Conservation (phyloP, 92 coral and sea anemone genomes). For the Palythoa caribaeorum region DNA sequence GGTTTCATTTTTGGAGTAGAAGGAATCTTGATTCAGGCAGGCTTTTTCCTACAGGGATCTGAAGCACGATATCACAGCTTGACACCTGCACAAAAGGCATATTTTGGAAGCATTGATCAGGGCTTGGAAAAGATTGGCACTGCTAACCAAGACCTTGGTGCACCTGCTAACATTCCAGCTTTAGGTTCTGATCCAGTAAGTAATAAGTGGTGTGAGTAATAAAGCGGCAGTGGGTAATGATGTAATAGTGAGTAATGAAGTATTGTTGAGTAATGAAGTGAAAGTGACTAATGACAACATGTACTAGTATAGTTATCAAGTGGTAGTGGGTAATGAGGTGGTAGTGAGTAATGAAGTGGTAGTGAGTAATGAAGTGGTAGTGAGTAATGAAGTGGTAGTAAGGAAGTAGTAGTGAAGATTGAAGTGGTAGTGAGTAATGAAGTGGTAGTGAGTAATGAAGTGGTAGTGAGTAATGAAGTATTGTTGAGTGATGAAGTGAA, state of each 20-base stretch:
- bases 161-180: constrained; percentile 86
- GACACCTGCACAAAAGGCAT: constrained; percentile 96
- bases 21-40: not conserved
- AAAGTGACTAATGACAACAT: not conserved
- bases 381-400: too few species aligned
- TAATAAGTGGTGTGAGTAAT: not conserved
- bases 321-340: too few species aligned
- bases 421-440: too few species aligned
- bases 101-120: constrained; percentile 90
- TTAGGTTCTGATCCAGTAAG: constrained; percentile 98
- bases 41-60: constrained; percentile 69
- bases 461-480: too few species aligned
- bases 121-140: constrained; percentile 85
- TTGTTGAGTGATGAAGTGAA: too few species aligned
- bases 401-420: too few species aligned
- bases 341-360: too few species aligned
- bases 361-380: too few species aligned
- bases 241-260: too few species aligned
- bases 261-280: not conserved
- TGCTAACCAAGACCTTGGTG: constrained; percentile 89
- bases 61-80: constrained; percentile 90
- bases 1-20: too few species aligned
- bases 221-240: not conserved
- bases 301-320: not conserved
- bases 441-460: too few species aligned